A percentile compares a stretch with the other conserved stretches of the same genome.
phyloP scores from a whole-genome alignment of 2,888 invertebrate species.

The Enchytraeus crypticus region DNA sequence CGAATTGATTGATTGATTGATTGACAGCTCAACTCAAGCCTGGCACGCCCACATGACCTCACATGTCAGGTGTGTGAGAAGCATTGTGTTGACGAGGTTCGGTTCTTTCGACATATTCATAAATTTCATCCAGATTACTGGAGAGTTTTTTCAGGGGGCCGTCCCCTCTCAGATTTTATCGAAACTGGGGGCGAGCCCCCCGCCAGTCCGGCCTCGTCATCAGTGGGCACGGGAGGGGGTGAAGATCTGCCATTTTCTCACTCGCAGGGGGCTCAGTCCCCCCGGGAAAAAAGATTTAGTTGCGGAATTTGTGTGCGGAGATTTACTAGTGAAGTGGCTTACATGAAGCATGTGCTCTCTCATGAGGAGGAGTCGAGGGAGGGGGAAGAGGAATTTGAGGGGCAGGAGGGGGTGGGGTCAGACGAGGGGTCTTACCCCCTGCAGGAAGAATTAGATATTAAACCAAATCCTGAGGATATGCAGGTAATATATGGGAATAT shows the following conservation, averaged over 20 bases:
- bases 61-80: constrained; percentile 29
- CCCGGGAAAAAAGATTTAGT: constrained; percentile 12
- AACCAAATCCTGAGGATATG: no score
- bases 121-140: constrained; percentile 27
- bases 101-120: constrained; percentile 28
- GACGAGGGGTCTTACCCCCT: neutral
- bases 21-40: constrained; percentile 7
- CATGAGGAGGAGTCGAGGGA: neutral
- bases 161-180: constrained; percentile 22
- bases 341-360: constrained; percentile 23
- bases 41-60: constrained; percentile 24
- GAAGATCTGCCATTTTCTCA: constrained; percentile 3
- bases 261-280: neutral
- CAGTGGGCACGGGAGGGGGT: constrained; percentile 17
- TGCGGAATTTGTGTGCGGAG: constrained; percentile 24
- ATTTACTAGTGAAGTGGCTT: constrained; percentile 26
- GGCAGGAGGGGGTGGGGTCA: neutral
- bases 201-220: constrained; percentile 7
- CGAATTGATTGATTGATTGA: no score
- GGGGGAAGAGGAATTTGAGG: neutral
- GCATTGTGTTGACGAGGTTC: constrained; percentile 22
- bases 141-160: constrained; percentile 26
- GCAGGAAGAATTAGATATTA: neutral
- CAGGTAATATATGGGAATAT: no score
- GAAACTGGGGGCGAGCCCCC: neutral